phyloP scores from a whole-genome alignment of 2,113 vertebrate genomes.

The Chaenocephalus aceratus region DNA sequence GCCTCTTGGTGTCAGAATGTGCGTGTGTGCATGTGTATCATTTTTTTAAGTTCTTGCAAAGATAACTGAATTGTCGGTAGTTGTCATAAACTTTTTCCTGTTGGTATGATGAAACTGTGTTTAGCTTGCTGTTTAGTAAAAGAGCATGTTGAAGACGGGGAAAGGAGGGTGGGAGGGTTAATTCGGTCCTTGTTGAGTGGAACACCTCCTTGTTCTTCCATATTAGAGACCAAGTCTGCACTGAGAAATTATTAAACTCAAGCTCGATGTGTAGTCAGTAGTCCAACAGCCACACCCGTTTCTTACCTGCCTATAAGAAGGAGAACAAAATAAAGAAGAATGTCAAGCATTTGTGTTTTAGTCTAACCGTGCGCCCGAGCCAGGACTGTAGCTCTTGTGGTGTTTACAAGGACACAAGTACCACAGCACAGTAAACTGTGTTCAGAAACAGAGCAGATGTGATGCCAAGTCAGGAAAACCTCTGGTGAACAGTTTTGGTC shows the following conservation, averaged over 20 bases:
- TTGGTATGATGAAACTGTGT: constrained; percentile 68
- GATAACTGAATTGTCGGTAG: constrained; percentile 55
- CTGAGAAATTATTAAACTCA: constrained; percentile 76
- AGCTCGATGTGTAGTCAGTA: constrained; percentile 74
- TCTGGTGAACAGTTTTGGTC: constrained; percentile 44
- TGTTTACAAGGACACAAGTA: constrained; percentile 55
- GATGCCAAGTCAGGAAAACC: constrained; percentile 28
- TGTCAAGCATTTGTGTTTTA: constrained; percentile 36
- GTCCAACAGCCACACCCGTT: constrained; percentile 63
- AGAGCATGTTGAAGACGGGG: constrained; percentile 69
- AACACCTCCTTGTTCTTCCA: constrained; percentile 52
- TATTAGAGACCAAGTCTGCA: constrained; percentile 82
- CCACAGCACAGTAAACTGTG: constrained; percentile 46
- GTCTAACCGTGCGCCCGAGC: constrained; percentile 63
- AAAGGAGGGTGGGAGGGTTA: constrained; percentile 23
- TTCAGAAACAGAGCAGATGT: constrained; percentile 34
- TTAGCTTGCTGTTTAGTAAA: constrained; percentile 74
- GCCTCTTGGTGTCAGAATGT: constrained; percentile 50
- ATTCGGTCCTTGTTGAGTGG: constrained; percentile 49
- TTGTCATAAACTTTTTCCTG: constrained; percentile 55
- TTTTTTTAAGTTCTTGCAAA: constrained; percentile 55
- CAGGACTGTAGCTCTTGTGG: constrained; percentile 70
- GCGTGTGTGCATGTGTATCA: constrained; percentile 56
- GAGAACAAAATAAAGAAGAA: constrained; percentile 42
- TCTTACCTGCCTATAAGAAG: constrained; percentile 45